Conservation (phyloP, 2,888 invertebrate species). For the Pediacus dermestoides region DNA sequence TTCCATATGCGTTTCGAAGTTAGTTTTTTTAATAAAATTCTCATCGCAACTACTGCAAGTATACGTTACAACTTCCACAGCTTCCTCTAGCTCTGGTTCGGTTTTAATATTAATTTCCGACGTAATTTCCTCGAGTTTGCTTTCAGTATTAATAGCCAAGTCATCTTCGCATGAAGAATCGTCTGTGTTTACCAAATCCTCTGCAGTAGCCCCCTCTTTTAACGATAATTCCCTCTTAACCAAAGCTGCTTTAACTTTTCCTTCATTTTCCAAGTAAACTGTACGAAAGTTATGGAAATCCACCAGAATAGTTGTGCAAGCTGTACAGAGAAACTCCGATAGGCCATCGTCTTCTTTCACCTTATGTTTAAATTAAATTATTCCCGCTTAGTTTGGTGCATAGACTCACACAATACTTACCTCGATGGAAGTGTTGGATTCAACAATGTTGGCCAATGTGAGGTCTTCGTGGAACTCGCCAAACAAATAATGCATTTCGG, state of each 20-base stretch:
- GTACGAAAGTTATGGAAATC: slow-evolving; percentile 26
- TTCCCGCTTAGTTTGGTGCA: not conserved
- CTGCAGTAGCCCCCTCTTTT: too few relatives aligned
- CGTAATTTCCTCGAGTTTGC: too few relatives aligned
- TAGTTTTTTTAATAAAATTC: not conserved
- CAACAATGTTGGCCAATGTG: slow-evolving; percentile 18
- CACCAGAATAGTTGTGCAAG: slow-evolving; percentile 24
- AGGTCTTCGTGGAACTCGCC: slow-evolving; percentile 20
- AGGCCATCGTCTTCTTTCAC: slow-evolving; percentile 17
- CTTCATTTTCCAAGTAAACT: too few relatives aligned
- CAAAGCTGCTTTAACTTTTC: too few relatives aligned
- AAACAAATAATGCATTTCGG: slow-evolving; percentile 19
- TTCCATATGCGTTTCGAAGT: slow-evolving; percentile 3
- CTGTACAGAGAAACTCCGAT: slow-evolving; percentile 20
- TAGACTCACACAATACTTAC: slow-evolving; percentile 15
- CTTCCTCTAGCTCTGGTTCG: not conserved
- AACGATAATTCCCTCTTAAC: too few relatives aligned
- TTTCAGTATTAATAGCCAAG: too few relatives aligned
- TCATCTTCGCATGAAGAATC: not conserved
- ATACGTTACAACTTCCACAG: not conserved
- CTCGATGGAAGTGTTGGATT: slow-evolving; percentile 18
- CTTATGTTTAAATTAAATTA: slow-evolving; percentile 12
- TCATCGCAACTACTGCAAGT: not conserved
- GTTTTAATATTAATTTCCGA: too few relatives aligned
- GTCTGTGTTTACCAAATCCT: too few relatives aligned